Base-by-base conservation (phyloP, 2,113 vertebrate genomes). In the Saimiri boliviensis region DNA sequence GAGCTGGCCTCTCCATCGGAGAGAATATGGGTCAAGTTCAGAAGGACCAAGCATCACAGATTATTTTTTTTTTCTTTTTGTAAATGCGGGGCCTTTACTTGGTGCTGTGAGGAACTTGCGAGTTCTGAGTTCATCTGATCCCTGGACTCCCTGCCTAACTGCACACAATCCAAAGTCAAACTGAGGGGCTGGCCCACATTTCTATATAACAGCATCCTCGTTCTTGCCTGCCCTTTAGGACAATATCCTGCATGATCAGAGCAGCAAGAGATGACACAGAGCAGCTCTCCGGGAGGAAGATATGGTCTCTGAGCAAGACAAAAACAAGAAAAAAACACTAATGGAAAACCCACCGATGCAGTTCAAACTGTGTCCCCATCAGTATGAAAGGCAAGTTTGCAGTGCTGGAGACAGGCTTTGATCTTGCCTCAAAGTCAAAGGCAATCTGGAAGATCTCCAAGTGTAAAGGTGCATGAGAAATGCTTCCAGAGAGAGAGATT, bases 21-120 rank as follows among this genome's bases (percentile, higher is more conserved):
- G 74, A 96, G 86, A 96, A 89, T 86, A 27, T 23, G 81, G 54
- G 86, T 96, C 95, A 96, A 88, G 74, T 96, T 97, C 92, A 95
- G 95, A 96, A 93, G 71, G 80, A 91, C 45, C 2, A 37, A 60
- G 56, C 73, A 88, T 95, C 86, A 94, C 49, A 93, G 84, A 40
- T 77, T 17, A 52, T 58, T 45, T 4, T 35, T 35, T 91, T 60
- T 49, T 83, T 30, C 35, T 85, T 83, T 82, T 37, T 93, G 89
- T 42, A 91, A 97, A 93, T 83, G 58, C 30, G 47, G 85, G 79
- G 37, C 77, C 25, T 97, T 95, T 71, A 63, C 27, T 40, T 89
- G 73, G 83, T 85, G 40, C 37, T 81, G 12, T 60, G 87, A 89
- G 82, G 93, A 93, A 85, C 68, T 37, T 52, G 79, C 52, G 74